Evolutionary conservation across 2,797 vertebrate species (phyloP), one percentile per base, ranked within the genome.

Genomic region (Ammospiza maritima): DNA sequence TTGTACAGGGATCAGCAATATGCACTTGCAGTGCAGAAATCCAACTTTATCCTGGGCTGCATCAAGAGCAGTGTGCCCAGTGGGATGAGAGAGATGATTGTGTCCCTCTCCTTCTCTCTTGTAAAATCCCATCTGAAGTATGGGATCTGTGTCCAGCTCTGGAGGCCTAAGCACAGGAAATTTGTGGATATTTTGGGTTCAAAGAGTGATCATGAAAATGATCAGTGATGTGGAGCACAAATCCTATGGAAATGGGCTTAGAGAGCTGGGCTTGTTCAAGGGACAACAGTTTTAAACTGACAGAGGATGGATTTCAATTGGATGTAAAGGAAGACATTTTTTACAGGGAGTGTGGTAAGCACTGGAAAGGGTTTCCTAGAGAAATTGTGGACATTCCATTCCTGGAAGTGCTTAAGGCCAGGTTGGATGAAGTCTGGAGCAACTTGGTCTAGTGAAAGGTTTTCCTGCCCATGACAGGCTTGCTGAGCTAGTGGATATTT

Each of bases 241-340:
- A 13, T 44, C 4, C 32, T 32, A 3, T 16, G 18, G 11, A 67
- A 50, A 32, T 0, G 0, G 15, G 4, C 26, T 32, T 5, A 54
- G 13, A 51, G 11, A 36, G 14, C 7, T 65, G 29, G 19, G 3
- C 6, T 51, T 60, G 16, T 16, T 87, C 57, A 60, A 38, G 38
- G 10, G 21, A 60, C 16, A 38, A 18, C 19, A 6, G 53, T 47
- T 64, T 64, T 47, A 40, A 47, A 64, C 19, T 42, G 21, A 11
- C 5, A n/a, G 45, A 85, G 3, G 12, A 7, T 15, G 21, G 27
- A 45, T 38, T 69, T 50, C 8, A 69, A 17, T 22, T 69, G 20
- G 34, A 16, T 38, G 34, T 60, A 19, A n/a, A 26, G 32, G 6
- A 56, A 56, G 20, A 18, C 6, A 47, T 30, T 69, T 50, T 38